A percentile compares a stretch with the other conserved stretches of the same genome.
phyloP scores from a whole-genome alignment of 2,113 vertebrate species.

The Gopherus flavomarginatus region DNA sequence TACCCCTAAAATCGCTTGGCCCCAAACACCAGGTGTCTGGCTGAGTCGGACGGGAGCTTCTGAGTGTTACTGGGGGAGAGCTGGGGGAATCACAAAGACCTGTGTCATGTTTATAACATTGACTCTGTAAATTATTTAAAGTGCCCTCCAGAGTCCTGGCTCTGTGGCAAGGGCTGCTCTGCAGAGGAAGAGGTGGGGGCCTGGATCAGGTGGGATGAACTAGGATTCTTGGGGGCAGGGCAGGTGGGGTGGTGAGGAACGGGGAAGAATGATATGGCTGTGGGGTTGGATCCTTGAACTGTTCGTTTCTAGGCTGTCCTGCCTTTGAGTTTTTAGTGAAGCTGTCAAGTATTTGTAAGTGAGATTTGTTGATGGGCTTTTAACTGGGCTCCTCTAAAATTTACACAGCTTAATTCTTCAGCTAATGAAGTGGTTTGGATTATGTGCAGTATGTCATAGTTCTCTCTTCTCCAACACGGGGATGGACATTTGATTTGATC shows the following conservation, averaged over 20 bases:
- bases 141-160: fast-evolving
- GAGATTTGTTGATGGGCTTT: neutral
- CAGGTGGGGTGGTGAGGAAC: no score
- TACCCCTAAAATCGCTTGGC: fast-evolving
- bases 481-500: no score
- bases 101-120: fast-evolving
- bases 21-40: no score
- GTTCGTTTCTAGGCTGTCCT: neutral
- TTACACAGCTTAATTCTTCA: fast-evolving
- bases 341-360: neutral
- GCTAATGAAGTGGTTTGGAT: fast-evolving
- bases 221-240: neutral
- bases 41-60: no score
- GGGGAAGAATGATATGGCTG: no score
- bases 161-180: neutral
- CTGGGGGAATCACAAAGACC: fast-evolving
- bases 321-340: neutral
- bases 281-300: no score
- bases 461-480: fast-evolving
- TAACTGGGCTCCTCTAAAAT: neutral
- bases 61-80: fast-evolving
- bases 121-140: fast-evolving
- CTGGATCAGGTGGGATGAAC: neutral
- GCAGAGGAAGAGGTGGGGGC: neutral
- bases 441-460: no score